phyloP scores from a whole-genome alignment of 1,140 invertebrate species.

The Pseudachorutes palmiensis region DNA sequence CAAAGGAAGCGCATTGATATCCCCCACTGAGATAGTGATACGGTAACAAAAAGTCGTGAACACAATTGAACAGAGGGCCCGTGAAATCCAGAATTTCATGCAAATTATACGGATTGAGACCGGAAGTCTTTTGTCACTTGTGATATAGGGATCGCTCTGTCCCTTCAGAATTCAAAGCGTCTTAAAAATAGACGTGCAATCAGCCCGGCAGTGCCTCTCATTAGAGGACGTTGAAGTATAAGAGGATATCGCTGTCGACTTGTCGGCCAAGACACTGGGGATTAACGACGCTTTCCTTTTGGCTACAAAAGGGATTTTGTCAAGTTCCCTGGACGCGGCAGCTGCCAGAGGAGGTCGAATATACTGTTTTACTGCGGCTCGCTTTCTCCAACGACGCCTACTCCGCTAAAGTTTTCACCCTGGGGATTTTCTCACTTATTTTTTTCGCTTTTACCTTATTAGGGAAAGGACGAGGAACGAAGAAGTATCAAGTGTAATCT shows the following conservation, averaged over 20 bases:
- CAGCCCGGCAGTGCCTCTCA: no score
- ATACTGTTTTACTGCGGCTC: no score
- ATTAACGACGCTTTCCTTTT: no score
- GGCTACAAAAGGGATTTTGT: no score
- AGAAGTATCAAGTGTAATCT: not conserved
- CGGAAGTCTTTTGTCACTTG: not conserved
- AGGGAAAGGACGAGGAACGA: not conserved
- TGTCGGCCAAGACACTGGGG: no score
- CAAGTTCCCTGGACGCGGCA: no score
- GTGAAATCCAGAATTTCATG: not conserved
- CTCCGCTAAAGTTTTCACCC: no score
- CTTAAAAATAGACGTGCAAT: not conserved
- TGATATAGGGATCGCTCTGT: not conserved
- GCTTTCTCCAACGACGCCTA: no score
- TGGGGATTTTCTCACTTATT: not conserved
- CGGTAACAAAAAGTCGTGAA: not conserved
- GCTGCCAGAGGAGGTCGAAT: no score
- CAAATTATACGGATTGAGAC: not conserved
- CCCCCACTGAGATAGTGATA: not conserved
- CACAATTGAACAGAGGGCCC: not conserved
- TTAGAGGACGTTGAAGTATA: no score
- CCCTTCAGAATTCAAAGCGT: not conserved
- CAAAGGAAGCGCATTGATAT: not conserved
- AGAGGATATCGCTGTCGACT: no score
- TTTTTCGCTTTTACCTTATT: not conserved